Percentiles rank a stretch among this genome's conserved stretches.
These are phyloP conservation scores for Drosophila seguyi DNA, from an alignment of 1,140 invertebrate genomes.

Conservation along the genomic window DNA sequence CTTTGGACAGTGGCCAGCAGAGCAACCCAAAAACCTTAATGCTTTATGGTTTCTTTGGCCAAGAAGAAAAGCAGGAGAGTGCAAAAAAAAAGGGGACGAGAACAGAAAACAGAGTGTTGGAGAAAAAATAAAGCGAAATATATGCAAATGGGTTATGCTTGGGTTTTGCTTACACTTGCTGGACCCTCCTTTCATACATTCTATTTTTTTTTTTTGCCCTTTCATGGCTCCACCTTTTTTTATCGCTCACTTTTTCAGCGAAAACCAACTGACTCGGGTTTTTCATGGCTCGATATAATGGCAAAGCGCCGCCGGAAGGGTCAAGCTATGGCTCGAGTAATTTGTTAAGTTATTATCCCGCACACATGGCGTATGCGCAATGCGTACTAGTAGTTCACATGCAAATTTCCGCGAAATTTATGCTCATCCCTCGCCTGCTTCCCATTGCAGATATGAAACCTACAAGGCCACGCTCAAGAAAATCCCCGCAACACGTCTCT, in stretches of 20 bases:
- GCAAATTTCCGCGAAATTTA: slow-evolving; percentile 47
- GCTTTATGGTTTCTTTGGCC: slow-evolving; percentile 41
- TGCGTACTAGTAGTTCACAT: slow-evolving; percentile 59
- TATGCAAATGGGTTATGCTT: slow-evolving; percentile 77
- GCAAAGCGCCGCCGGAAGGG: slow-evolving; percentile 13
- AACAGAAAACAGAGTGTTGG: slow-evolving; percentile 1
- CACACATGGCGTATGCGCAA: slow-evolving; percentile 56
- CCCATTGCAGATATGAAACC: slow-evolving; percentile 93
- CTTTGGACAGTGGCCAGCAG: slow-evolving; percentile 34
- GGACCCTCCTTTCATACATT: slow-evolving; percentile 33
- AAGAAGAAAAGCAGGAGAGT: slow-evolving; percentile 5
- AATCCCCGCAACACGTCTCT: slow-evolving; percentile 96
- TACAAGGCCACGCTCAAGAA: slow-evolving; percentile 97
- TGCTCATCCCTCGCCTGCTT: slow-evolving; percentile 4
- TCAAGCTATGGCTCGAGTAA: slow-evolving; percentile 59
- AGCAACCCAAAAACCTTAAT: slow-evolving; percentile 20
- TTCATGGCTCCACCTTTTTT: slow-evolving; percentile 35
- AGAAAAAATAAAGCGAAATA: slow-evolving; percentile 55
- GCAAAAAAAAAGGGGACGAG: slow-evolving; percentile 2
- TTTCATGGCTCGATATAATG: slow-evolving; percentile 54
- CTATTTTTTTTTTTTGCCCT: slow-evolving; percentile 1
- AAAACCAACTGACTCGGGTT: slow-evolving; percentile 23
- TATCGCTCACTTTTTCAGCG: slow-evolving; percentile 53
- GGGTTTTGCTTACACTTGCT: slow-evolving; percentile 73
- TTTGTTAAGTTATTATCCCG: slow-evolving; percentile 70